Conservation (phyloP, 2,113 vertebrate species). For the Aphyosemion australe region DNA sequence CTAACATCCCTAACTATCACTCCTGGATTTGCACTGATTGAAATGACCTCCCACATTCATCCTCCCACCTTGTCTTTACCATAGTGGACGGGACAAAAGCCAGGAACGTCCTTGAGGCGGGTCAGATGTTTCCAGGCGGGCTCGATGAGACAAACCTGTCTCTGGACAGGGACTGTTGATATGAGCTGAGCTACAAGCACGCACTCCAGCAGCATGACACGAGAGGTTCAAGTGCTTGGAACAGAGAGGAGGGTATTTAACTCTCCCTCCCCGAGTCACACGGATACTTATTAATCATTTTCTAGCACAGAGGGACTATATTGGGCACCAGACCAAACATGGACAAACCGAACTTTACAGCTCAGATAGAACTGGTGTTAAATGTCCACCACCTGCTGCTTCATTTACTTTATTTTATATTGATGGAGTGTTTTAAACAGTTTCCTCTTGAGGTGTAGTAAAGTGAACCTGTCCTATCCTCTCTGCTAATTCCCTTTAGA, state of each 20-base stretch:
- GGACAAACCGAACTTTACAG: constrained; percentile 8
- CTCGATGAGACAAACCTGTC: constrained; percentile 42
- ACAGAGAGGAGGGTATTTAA: constrained; percentile 21
- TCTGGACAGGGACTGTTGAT: constrained; percentile 42
- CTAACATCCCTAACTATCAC: constrained; percentile 53
- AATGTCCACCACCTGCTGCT: background rate
- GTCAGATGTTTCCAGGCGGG: constrained; percentile 56
- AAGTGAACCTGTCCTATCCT: background rate
- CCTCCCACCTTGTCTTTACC: constrained; percentile 35
- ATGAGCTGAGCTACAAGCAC: constrained; percentile 53
- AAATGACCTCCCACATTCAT: constrained; percentile 46
- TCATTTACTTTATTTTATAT: background rate
- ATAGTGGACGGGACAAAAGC: constrained; percentile 26
- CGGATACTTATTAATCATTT: constrained; percentile 28
- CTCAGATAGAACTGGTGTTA: background rate
- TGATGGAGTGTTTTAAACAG: too few species aligned
- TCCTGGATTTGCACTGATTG: constrained; percentile 63
- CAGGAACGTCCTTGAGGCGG: constrained; percentile 48
- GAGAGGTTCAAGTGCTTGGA: constrained; percentile 37
- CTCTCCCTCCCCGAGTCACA: constrained; percentile 5
- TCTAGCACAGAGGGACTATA: background rate
- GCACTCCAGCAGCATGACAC: constrained; percentile 15
- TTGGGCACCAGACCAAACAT: constrained; percentile 1
- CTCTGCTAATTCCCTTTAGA: too few species aligned
- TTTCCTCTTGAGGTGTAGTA: too few species aligned